Conservation (phyloP, 2,797 vertebrate species). For the Garrulus glandarius region DNA sequence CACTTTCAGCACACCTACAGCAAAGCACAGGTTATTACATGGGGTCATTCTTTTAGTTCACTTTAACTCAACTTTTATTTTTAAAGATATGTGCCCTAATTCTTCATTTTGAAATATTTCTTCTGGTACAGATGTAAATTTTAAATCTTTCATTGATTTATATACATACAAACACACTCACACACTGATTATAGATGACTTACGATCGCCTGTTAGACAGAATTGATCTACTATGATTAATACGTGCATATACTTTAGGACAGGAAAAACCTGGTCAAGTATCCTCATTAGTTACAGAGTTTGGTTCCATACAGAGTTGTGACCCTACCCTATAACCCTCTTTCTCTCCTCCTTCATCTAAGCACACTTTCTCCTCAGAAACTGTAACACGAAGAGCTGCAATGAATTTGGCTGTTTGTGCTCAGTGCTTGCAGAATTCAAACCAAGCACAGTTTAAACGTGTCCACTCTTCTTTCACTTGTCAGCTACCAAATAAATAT, state of each 20-base stretch:
- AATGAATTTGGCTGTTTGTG: not conserved
- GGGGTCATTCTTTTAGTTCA: not conserved
- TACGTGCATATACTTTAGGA: not conserved
- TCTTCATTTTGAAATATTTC: not conserved
- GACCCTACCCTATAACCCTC: not conserved
- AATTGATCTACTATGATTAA: not conserved
- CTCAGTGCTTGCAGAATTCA: not conserved
- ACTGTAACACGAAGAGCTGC: not conserved
- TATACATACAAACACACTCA: not conserved
- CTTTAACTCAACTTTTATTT: not conserved
- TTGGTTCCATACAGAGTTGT: not conserved
- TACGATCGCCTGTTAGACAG: not conserved
- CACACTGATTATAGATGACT: not conserved
- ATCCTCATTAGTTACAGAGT: not conserved
- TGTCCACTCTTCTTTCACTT: not conserved
- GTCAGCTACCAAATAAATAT: not conserved
- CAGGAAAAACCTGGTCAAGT: not conserved
- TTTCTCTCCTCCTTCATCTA: not conserved
- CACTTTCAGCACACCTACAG: rapidly evolving
- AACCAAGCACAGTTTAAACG: not conserved
- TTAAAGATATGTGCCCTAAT: not conserved
- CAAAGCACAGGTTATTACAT: not conserved
- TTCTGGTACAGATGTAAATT: not conserved
- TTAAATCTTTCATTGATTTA: not conserved
- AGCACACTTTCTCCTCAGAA: not conserved